These are phyloP conservation scores for Ethmia dodecea DNA, from an alignment of 2,888 invertebrate genomes.

Conservation along the genomic window DNA sequence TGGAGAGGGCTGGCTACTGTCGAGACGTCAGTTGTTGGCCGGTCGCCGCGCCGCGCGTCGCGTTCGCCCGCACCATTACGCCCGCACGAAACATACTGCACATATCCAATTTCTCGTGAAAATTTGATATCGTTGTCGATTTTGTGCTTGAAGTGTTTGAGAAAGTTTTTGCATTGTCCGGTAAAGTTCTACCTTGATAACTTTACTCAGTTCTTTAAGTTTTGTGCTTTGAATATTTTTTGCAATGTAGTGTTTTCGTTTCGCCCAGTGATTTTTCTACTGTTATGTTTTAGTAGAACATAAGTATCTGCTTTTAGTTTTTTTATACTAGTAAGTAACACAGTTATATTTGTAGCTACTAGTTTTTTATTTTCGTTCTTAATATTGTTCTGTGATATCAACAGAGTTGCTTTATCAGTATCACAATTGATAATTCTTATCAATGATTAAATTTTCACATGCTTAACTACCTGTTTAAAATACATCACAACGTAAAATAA, in stretches of 20 bases:
- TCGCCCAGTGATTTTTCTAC: constrained; percentile 48
- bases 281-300: constrained; percentile 56
- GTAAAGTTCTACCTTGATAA: constrained; percentile 40
- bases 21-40: constrained; percentile 57
- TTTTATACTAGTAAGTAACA: constrained; percentile 22
- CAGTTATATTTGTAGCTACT: constrained; percentile 10
- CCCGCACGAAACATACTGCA: constrained; percentile 46
- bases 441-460: too few species aligned
- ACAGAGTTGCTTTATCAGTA: constrained; percentile 65
- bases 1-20: constrained; percentile 43
- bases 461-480: too few species aligned
- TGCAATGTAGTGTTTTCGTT: constrained; percentile 61
- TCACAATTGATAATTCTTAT: constrained; percentile 69
- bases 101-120: constrained; percentile 75
- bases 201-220: constrained; percentile 29
- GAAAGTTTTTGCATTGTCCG: constrained; percentile 52
- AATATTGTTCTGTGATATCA: constrained; percentile 44
- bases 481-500: too few species aligned
- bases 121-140: constrained; percentile 73
- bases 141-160: constrained; percentile 58
- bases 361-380: constrained; percentile 9
- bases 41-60: constrained; percentile 53
- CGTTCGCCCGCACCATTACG: constrained; percentile 23
- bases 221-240: constrained; percentile 37
- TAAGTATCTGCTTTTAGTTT: constrained; percentile 42